phyloP scores from a whole-genome alignment of 2,888 invertebrate genomes.

The Plagiodera versicolora region DNA sequence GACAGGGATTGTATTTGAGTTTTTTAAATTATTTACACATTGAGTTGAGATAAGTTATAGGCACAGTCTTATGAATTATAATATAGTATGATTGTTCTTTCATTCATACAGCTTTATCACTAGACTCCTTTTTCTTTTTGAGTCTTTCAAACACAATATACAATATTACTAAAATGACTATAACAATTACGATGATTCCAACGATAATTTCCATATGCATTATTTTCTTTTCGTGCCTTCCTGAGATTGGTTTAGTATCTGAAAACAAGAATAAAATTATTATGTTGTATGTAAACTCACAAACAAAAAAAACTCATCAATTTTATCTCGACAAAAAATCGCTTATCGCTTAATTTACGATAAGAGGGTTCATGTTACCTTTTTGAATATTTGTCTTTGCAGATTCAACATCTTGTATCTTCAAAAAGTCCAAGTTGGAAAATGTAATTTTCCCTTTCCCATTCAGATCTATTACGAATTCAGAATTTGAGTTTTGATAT shows the following conservation, averaged over 20 bases:
- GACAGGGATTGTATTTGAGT: no score
- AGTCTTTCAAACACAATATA: background rate
- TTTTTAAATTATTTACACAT: no score
- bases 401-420: background rate
- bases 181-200: background rate
- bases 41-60: no score
- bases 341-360: no score
- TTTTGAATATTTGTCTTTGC: background rate
- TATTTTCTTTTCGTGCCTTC: background rate
- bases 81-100: background rate
- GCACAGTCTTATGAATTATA: no score
- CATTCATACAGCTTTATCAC: background rate
- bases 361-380: background rate
- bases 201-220: background rate
- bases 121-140: background rate
- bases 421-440: conserved; percentile 24
- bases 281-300: no score
- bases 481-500: conserved; percentile 10
- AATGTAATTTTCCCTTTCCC: conserved; percentile 26
- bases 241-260: background rate
- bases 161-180: background rate
- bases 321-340: no score
- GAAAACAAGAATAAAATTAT: background rate
- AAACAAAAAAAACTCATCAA: no score
- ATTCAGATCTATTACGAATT: conserved; percentile 14